A percentile compares a stretch with the other conserved stretches of the same genome.
Conservation (phyloP, 2,797 vertebrate genomes). For the Echiichthys vipera region DNA sequence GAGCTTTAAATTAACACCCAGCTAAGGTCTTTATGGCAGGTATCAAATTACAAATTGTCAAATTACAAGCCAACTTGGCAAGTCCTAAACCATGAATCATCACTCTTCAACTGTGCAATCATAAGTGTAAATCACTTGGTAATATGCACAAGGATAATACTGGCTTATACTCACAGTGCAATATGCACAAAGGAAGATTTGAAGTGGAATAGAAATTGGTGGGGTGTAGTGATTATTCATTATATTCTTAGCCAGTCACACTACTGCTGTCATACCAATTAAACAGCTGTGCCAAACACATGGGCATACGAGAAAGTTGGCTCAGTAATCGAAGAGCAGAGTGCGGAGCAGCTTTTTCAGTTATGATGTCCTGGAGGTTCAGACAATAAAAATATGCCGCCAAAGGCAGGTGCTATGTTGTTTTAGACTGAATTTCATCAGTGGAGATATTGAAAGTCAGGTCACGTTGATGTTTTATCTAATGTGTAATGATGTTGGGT, state of each 20-base stretch:
- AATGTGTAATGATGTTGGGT: background rate
- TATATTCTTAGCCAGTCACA: constrained; percentile 57
- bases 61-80: background rate
- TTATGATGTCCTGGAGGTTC: constrained; percentile 18
- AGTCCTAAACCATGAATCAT: constrained; percentile 20
- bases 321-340: constrained; percentile 23
- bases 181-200: constrained; percentile 39
- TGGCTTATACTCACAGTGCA: constrained; percentile 2
- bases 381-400: constrained; percentile 9
- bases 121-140: constrained; percentile 18
- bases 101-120: constrained; percentile 21
- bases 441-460: background rate
- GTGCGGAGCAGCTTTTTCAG: constrained; percentile 25
- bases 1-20: constrained; percentile 2
- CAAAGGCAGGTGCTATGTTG: constrained; percentile 5
- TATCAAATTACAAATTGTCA: constrained; percentile 35
- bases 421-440: background rate
- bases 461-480: background rate
- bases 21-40: constrained; percentile 1
- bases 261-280: constrained; percentile 59
- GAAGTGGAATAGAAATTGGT: constrained; percentile 45
- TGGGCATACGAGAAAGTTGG: constrained; percentile 34
- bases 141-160: constrained; percentile 41
- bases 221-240: constrained; percentile 62
- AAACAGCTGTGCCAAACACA: constrained; percentile 70